phyloP scores from a whole-genome alignment of 1,140 invertebrate genomes.

The Apis dorsata region DNA sequence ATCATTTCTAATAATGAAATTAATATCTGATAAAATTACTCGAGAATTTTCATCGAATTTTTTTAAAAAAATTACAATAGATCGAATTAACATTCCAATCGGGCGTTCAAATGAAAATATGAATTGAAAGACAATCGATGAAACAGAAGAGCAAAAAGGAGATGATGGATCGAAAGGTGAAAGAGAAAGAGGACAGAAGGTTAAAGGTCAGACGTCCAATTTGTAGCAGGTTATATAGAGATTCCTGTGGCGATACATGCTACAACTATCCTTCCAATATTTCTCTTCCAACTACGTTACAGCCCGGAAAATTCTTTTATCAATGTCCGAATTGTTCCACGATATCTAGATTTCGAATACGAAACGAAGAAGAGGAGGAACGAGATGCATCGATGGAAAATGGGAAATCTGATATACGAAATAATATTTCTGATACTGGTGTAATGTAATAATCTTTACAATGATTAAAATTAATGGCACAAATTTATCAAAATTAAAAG shows the following conservation, averaged over 20 bases:
- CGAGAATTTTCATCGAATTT: background rate
- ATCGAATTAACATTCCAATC: background rate
- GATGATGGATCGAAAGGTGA: background rate
- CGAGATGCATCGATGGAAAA: slow-evolving; percentile 4
- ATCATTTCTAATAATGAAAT: too few relatives aligned
- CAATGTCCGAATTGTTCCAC: background rate
- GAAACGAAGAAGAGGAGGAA: background rate
- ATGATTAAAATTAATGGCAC: too few relatives aligned
- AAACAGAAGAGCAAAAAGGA: background rate
- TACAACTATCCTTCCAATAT: slow-evolving; percentile 20
- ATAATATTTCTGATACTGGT: too few relatives aligned
- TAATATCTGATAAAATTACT: too few relatives aligned
- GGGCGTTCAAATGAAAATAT: background rate
- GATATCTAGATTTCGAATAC: background rate
- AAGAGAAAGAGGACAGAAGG: slow-evolving; percentile 37
- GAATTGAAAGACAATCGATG: background rate
- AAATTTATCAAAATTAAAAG: too few relatives aligned
- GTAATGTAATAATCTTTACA: background rate
- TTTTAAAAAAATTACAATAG: background rate
- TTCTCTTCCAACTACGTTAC: slow-evolving; percentile 13
- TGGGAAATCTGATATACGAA: background rate
- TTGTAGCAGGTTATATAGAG: slow-evolving; percentile 52
- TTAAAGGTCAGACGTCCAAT: slow-evolving; percentile 62
- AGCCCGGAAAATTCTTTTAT: slow-evolving; percentile 9
- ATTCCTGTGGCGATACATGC: slow-evolving; percentile 22